Percentiles rank a stretch among this genome's conserved stretches.
These are phyloP conservation scores for Muntiacus reevesi DNA, from an alignment of 2,113 vertebrate genomes.

Conservation along the genomic window DNA sequence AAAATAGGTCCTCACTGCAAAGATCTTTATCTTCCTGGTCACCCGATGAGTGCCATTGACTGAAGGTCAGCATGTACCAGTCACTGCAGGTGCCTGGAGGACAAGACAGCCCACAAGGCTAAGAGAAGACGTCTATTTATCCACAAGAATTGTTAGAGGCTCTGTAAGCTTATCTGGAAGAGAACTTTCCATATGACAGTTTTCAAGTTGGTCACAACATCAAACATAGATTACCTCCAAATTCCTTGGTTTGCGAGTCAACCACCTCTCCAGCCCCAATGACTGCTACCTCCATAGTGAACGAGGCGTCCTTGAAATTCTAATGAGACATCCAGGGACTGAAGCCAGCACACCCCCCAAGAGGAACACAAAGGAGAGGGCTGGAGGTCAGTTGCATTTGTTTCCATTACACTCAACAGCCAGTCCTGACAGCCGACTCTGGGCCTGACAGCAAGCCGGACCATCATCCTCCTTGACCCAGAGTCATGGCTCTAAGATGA, in stretches of 20 bases:
- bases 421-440: conserved; percentile 65
- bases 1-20: background rate
- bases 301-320: background rate
- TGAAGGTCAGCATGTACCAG: too few relatives aligned
- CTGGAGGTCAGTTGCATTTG: conserved; percentile 54
- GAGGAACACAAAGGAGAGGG: conserved; percentile 53
- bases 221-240: background rate
- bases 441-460: conserved; percentile 61
- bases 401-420: conserved; percentile 71
- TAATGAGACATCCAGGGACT: conserved; percentile 37
- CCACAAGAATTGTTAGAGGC: background rate
- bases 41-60: fast-evolving
- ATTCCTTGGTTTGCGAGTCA: background rate
- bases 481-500: conserved; percentile 49
- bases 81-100: background rate
- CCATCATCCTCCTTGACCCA: conserved; percentile 61
- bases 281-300: background rate
- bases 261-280: background rate
- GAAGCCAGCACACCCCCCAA: background rate
- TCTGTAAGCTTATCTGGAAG: background rate
- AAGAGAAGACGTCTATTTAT: background rate
- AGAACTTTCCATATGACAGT: background rate
- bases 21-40: background rate
- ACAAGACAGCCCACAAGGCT: background rate
- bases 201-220: background rate